Evolutionary conservation across 23 tunicate genomes (phyloP), one percentile per base, ranked within the genome.

Genomic region (Trididemnum clinides): DNA sequence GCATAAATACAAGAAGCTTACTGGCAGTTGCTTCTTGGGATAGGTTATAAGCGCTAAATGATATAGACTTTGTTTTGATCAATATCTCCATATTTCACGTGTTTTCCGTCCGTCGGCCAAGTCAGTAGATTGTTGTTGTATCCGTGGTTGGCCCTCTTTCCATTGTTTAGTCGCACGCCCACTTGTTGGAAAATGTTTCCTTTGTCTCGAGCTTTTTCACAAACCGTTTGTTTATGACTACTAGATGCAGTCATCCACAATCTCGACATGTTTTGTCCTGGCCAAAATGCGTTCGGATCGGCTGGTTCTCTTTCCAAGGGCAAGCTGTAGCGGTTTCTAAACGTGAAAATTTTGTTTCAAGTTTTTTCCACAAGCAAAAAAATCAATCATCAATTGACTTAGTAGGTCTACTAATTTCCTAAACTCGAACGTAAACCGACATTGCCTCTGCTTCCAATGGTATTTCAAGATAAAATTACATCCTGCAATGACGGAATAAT

Each of bases 261-360:
- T 34, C 80, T 87, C 29, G 80, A 58, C 33, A 80, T 33, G 2
- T 36, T 39, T 20, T 77, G 90, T 22, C 91, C 91, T 1, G 91
- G 91, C 91, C 91, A 87, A 35, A 87, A 87, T 27, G 91, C 85
- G 37, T 87, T 87, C 0, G 91, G 85, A 51, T 80, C 28, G 1
- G 85, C 26, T 18, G 18, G 64, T 21, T 80, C 85, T 22, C 91
- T n/a, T 63, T 26, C 31, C 27, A 81, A 33, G 29, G 75, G 75
- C 28, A 57, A 7, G 10, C 28, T 73, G 1, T 6, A 34, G 31
- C 15, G 71, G 15, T 28, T 78, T 22, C 80, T 38, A 59, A 12
- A 59, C n/a, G n/a, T n/a, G n/a, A n/a, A n/a, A n/a, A n/a, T n/a
- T n/a, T n/a, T n/a, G n/a, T n/a, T n/a, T n/a, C n/a, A 15, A 15